phyloP scores from a whole-genome alignment of 2,113 vertebrate genomes.

The Heterochromis multidens region DNA sequence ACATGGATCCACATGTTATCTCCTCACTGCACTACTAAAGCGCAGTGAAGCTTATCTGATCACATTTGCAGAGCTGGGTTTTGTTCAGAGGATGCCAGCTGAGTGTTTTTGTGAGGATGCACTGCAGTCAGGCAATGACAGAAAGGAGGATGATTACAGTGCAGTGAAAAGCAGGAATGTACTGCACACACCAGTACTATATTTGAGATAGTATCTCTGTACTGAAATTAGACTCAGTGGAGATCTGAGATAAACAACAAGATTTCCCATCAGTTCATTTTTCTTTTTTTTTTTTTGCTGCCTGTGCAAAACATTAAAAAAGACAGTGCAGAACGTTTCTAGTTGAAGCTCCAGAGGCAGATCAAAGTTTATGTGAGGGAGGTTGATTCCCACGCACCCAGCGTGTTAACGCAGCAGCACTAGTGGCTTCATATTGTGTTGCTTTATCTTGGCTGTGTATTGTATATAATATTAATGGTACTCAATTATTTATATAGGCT shows the following conservation, averaged over 20 bases:
- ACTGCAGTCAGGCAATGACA: conserved; percentile 12
- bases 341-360: conserved; percentile 33
- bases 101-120: not conserved
- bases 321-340: not conserved
- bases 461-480: not conserved
- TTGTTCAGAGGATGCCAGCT: not conserved
- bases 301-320: not conserved
- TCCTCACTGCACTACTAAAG: not conserved
- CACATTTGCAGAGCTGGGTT: conserved; percentile 1
- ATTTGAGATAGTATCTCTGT: not conserved
- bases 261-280: not conserved
- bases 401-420: not conserved
- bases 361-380: conserved; percentile 62
- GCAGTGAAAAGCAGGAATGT: not conserved
- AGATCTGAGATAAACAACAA: not conserved
- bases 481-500: not conserved
- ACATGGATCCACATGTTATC: not conserved
- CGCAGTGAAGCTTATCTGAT: not conserved
- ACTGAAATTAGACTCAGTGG: not conserved
- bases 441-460: not conserved
- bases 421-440: not conserved
- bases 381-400: conserved; percentile 50
- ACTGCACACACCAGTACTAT: not conserved
- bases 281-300: not conserved
- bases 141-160: not conserved